A percentile compares a stretch with the other conserved stretches of the same genome.
Evolutionary conservation across 2,113 vertebrate genomes (phyloP).

Genomic region (Ellobius talpinus): DNA sequence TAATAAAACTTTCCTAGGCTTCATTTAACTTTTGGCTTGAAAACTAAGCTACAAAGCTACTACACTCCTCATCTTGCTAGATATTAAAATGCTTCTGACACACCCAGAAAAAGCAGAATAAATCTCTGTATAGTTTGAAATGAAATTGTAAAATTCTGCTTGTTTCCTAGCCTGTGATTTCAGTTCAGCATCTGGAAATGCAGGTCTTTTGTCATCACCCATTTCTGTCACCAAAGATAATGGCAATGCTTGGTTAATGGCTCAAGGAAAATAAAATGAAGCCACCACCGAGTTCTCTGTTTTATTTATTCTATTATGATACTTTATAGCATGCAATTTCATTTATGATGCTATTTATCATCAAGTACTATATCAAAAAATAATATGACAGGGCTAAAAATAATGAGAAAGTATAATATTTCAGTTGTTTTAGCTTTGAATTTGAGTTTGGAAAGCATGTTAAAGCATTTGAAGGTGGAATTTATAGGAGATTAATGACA

Average conservation of each 20-base stretch:
- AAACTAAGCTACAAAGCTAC: conserved; percentile 51
- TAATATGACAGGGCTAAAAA: conserved; percentile 46
- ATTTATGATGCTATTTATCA: conserved; percentile 71
- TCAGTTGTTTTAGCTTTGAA: conserved; percentile 58
- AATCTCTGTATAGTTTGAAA: conserved; percentile 21
- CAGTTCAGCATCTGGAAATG: conserved; percentile 73
- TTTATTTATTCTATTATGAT: conserved; percentile 79
- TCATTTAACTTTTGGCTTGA: conserved; percentile 55
- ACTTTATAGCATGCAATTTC: conserved; percentile 69
- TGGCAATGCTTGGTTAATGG: conserved; percentile 73
- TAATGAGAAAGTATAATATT: conserved; percentile 61
- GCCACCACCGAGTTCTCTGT: background rate
- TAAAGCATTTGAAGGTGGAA: conserved; percentile 13
- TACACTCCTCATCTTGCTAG: background rate
- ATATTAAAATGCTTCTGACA: conserved; percentile 63
- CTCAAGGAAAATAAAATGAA: conserved; percentile 80
- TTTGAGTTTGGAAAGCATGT: conserved; percentile 6
- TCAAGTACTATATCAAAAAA: conserved; percentile 65
- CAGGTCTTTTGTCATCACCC: conserved; percentile 52
- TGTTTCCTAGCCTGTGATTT: conserved; percentile 61
- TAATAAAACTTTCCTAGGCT: conserved; percentile 5
- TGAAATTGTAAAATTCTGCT: conserved; percentile 59
- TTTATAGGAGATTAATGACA: background rate
- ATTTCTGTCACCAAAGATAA: conserved; percentile 71
- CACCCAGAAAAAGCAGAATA: conserved; percentile 53